phyloP scores from a whole-genome alignment of 2,797 vertebrate species.

The Ptychadena robeensis region DNA sequence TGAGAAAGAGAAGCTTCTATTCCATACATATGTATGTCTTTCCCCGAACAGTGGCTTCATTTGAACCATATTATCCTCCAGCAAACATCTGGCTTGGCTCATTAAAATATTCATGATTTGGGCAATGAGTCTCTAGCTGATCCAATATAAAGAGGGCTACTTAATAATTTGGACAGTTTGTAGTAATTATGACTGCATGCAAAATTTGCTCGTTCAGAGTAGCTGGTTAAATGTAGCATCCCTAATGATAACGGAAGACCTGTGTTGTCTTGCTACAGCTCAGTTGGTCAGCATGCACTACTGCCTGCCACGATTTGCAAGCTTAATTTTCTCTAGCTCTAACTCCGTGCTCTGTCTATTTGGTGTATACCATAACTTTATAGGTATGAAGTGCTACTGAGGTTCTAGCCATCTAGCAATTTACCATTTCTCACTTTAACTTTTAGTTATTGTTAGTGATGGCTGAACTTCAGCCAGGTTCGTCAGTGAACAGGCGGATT shows the following conservation, averaged over 20 bases:
- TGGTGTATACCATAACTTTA: too few species aligned
- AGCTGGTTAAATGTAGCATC: conserved; percentile 52
- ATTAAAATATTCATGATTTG: conserved; percentile 61
- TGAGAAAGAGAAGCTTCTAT: conserved; percentile 31
- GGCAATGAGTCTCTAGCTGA: conserved; percentile 54
- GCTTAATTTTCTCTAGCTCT: neutral
- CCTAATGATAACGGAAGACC: conserved; percentile 55
- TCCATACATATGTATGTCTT: conserved; percentile 54
- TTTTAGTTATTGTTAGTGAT: too few species aligned
- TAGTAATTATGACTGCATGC: conserved; percentile 52
- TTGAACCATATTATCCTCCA: conserved; percentile 52
- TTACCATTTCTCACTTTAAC: too few species aligned
- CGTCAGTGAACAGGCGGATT: too few species aligned
- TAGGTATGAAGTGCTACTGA: too few species aligned
- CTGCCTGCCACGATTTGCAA: conserved; percentile 10
- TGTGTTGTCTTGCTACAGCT: conserved; percentile 33
- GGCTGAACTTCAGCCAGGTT: too few species aligned
- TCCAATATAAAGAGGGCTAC: conserved; percentile 41
- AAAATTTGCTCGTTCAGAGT: conserved; percentile 35
- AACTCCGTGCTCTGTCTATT: neutral
- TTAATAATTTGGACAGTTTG: conserved; percentile 59
- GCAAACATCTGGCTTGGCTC: conserved; percentile 59
- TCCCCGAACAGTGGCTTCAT: conserved; percentile 44
- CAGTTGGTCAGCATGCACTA: conserved; percentile 15
- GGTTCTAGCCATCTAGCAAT: too few species aligned